These are phyloP conservation scores for Grapholita molesta DNA, from an alignment of 1,140 invertebrate species.

Conservation along the genomic window DNA sequence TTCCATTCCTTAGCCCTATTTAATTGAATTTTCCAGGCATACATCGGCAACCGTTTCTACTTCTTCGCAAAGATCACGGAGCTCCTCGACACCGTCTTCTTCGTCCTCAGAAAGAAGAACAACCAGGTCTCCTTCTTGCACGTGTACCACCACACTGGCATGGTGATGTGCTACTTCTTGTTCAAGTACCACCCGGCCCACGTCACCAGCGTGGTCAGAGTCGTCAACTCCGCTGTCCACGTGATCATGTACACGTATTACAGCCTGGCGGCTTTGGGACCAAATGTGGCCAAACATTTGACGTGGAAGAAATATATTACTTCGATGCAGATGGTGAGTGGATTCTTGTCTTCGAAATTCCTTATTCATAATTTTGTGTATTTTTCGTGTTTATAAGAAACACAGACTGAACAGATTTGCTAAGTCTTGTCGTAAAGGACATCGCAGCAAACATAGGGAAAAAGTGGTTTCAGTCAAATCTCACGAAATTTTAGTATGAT, in stretches of 20 bases:
- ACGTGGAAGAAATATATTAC: conserved; percentile 92
- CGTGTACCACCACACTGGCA: conserved; percentile 96
- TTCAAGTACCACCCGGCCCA: conserved; percentile 61
- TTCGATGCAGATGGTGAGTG: conserved; percentile 88
- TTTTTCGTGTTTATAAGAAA: too few species aligned
- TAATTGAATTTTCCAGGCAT: background rate
- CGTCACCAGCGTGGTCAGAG: conserved; percentile 85
- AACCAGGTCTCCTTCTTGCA: conserved; percentile 95
- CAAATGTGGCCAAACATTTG: conserved; percentile 83
- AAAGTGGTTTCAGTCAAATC: too few species aligned
- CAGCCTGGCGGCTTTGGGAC: conserved; percentile 85
- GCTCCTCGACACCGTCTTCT: conserved; percentile 91
- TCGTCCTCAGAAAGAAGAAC: conserved; percentile 94
- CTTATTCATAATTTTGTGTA: too few species aligned
- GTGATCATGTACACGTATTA: conserved; percentile 93
- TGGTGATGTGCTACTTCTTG: conserved; percentile 93
- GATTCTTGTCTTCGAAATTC: background rate
- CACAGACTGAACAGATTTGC: too few species aligned
- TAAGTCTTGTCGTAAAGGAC: too few species aligned
- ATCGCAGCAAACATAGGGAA: too few species aligned
- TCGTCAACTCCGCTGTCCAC: conserved; percentile 92
- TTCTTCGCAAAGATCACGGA: conserved; percentile 57
- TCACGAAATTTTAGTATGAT: too few species aligned
- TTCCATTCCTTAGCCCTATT: too few species aligned
- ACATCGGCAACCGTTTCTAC: conserved; percentile 33